phyloP scores from a whole-genome alignment of 2,113 vertebrate species.

The Psittacula cyanocephala region DNA sequence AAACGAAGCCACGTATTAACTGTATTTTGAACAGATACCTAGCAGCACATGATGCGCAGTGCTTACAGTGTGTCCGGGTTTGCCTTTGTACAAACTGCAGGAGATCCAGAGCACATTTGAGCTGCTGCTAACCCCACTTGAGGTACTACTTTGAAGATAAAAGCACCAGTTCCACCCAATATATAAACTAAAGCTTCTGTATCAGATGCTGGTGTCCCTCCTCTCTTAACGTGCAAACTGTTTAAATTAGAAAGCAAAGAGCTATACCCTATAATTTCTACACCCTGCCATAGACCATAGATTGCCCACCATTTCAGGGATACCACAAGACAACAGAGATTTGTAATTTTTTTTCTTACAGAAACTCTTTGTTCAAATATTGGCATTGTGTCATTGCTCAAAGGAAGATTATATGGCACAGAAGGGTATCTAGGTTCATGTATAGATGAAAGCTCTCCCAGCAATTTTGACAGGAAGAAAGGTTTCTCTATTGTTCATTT shows the following conservation, averaged over 20 bases:
- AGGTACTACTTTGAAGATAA: neutral
- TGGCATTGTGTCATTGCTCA: neutral
- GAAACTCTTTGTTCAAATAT: neutral
- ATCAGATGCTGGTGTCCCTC: neutral
- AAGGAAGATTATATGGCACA: neutral
- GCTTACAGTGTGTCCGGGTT: neutral
- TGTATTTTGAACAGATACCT: neutral
- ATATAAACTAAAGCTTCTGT: neutral
- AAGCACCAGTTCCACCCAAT: neutral
- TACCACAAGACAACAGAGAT: neutral
- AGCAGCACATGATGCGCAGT: neutral
- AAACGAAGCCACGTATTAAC: neutral
- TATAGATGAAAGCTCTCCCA: slow-evolving; percentile 10
- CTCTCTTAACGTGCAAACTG: neutral
- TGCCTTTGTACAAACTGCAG: neutral
- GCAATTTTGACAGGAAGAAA: slow-evolving; percentile 22
- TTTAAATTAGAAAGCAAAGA: neutral
- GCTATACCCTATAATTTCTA: neutral
- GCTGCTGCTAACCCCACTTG: neutral
- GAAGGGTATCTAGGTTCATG: neutral
- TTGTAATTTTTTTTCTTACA: neutral
- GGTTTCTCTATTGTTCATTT: slow-evolving; percentile 25
- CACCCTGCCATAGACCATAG: neutral
- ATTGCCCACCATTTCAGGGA: neutral
- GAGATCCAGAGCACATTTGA: neutral